Evolutionary conservation across 2,113 vertebrate species (phyloP), one percentile per base, ranked within the genome.

Genomic region (Ellobius talpinus): DNA sequence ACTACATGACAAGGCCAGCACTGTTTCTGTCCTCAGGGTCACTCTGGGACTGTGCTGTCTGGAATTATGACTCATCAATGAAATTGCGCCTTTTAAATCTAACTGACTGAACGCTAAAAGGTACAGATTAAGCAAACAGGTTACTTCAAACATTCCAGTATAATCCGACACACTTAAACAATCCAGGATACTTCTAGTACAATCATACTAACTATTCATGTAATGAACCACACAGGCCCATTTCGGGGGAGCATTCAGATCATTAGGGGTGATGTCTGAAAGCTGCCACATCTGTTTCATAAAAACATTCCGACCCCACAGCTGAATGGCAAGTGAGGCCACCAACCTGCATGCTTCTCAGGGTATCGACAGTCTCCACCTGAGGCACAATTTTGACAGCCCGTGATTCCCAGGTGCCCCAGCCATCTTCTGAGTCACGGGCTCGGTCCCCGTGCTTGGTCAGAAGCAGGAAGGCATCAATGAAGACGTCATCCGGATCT

Each of bases 301-400:
- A 19, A 6, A 52, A 72, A 19, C 9, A 42, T 31, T 72, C 55
- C 7, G 26, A 39, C 55, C 4, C 23, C 2, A 2, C 29, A 26
- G 17, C 58, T 36, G 55, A 1, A 0, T 24, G n/a, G 39, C 26
- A n/a, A 0, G 3, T 4, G 61, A 12, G 29, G 0, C 8, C 21
- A 84, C 94, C 21, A 74, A 99, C 99, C 99, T 99, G 99, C 99
- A 99, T 99, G 89, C 99, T 99, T 45, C 99, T 98, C 89, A 99
- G 98, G 0, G 99, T 99, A 93, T 99, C 99, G 14, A 99, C 98
- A 0, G 99, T 99, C 98, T 99, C 99, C 97, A 99, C 99, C 90
- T 99, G 99, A 29, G 99, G 99, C 90, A 99, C 99, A 2, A 99
- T 97, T 98, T 99, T 99, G 97, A 99, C 96, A 0, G 98, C 97